Percentiles rank a stretch among this genome's conserved stretches.
Evolutionary conservation across 2,797 vertebrate genomes (phyloP).

Genomic region (Pelobates cultripes): DNA sequence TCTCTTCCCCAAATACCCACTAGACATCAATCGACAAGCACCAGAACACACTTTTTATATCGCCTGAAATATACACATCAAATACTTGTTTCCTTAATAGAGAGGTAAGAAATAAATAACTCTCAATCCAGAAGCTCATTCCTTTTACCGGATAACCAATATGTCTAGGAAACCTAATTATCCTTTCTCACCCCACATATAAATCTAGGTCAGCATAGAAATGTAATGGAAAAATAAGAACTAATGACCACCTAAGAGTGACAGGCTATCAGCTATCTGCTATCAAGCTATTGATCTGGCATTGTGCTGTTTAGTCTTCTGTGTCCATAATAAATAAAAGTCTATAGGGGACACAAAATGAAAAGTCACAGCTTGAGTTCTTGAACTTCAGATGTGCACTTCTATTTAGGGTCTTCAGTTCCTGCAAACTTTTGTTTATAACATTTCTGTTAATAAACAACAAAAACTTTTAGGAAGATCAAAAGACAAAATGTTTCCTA

Average conservation of each 20-base stretch:
- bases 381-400: too few relatives aligned
- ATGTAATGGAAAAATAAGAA: constrained; percentile 47
- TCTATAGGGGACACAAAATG: constrained; percentile 4
- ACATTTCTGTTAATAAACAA: neutral
- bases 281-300: constrained; percentile 44
- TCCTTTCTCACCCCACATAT: constrained; percentile 34
- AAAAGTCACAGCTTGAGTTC: neutral
- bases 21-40: too few relatives aligned
- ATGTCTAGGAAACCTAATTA: constrained; percentile 44
- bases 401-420: neutral
- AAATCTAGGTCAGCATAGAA: constrained; percentile 44
- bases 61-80: neutral
- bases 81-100: constrained; percentile 12
- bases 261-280: constrained; percentile 39
- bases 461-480: neutral
- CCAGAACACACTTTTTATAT: too few relatives aligned
- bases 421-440: constrained; percentile 9
- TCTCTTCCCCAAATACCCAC: too few relatives aligned
- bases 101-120: constrained; percentile 25
- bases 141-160: constrained; percentile 15
- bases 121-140: constrained; percentile 23
- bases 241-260: constrained; percentile 44
- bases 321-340: constrained; percentile 17
- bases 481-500: neutral
- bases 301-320: constrained; percentile 25